These are phyloP conservation scores for Macrochelys suwanniensis DNA, from an alignment of 2,797 vertebrate species.

Conservation along the genomic window DNA sequence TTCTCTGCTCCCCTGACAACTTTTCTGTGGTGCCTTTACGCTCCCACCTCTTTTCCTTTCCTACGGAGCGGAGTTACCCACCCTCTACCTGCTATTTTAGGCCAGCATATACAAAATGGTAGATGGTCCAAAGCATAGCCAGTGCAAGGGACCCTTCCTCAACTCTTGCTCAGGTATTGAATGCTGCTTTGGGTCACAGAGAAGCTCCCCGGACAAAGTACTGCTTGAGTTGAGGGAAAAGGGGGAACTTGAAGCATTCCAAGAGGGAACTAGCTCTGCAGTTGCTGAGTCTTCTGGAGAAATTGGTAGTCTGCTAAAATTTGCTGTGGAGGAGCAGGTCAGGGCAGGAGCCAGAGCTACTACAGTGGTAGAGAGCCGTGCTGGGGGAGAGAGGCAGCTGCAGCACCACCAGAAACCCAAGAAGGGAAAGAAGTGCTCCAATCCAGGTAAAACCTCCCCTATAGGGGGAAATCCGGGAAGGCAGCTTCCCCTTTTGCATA, in stretches of 20 bases:
- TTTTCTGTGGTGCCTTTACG: background rate
- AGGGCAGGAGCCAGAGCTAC: background rate
- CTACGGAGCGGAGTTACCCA: background rate
- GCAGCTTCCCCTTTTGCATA: background rate
- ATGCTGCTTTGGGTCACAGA: background rate
- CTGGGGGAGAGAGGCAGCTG: background rate
- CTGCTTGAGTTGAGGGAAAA: background rate
- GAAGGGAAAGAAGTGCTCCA: background rate
- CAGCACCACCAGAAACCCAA: rapidly evolving
- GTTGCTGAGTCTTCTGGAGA: background rate
- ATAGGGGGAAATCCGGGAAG: background rate
- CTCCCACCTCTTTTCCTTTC: background rate
- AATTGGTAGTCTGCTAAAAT: background rate
- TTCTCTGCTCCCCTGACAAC: rapidly evolving
- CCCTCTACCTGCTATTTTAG: background rate
- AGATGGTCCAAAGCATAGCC: background rate
- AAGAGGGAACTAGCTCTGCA: background rate
- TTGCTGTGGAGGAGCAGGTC: background rate
- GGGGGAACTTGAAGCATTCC: background rate
- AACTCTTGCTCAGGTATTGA: background rate
- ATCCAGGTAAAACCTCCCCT: background rate
- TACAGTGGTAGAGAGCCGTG: background rate
- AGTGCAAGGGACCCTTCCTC: background rate
- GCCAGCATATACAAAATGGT: background rate
- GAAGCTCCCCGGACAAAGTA: background rate